Percentiles rank a stretch among this genome's conserved stretches.
Conservation (phyloP, 2,888 invertebrate species). For the Drosophila tanythrix region DNA sequence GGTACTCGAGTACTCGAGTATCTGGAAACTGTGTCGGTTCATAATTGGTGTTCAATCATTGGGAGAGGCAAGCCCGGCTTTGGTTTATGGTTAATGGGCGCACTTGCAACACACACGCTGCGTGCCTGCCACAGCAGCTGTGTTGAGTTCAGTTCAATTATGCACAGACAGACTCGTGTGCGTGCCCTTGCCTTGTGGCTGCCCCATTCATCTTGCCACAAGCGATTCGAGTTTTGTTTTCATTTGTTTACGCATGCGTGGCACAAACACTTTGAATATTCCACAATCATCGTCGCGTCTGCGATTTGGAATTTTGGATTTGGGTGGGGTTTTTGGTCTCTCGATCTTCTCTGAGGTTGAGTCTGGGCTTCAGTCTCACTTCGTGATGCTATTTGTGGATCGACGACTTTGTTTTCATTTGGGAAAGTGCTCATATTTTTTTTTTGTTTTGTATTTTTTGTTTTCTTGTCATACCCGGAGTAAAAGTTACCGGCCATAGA, state of each 20-base stretch:
- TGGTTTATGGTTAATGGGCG: conserved; percentile 8
- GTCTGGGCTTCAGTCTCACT: conserved; percentile 21
- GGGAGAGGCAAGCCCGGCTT: not conserved
- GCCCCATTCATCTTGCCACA: conserved; percentile 56
- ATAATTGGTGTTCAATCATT: conserved; percentile 27
- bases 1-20: conserved; percentile 12
- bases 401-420: conserved; percentile 73
- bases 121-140: conserved; percentile 2
- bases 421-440: conserved; percentile 66
- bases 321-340: conserved; percentile 5
- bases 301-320: conserved; percentile 21
- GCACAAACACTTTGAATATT: conserved; percentile 66
- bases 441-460: not conserved
- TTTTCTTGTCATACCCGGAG: not conserved
- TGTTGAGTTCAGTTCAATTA: conserved; percentile 48
- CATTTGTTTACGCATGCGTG: conserved; percentile 76
- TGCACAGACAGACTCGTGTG: conserved; percentile 60
- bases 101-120: conserved; percentile 23
- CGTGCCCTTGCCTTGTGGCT: conserved; percentile 68
- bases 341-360: not conserved
- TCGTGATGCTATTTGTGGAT: conserved; percentile 71
- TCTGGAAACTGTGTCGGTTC: conserved; percentile 34
- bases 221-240: conserved; percentile 49
- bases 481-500: conserved; percentile 1
- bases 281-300: conserved; percentile 49